A percentile compares a stretch with the other conserved stretches of the same genome.
phyloP scores from a whole-genome alignment of 2,797 vertebrate species.

The Dendrocincla tyrannina region DNA sequence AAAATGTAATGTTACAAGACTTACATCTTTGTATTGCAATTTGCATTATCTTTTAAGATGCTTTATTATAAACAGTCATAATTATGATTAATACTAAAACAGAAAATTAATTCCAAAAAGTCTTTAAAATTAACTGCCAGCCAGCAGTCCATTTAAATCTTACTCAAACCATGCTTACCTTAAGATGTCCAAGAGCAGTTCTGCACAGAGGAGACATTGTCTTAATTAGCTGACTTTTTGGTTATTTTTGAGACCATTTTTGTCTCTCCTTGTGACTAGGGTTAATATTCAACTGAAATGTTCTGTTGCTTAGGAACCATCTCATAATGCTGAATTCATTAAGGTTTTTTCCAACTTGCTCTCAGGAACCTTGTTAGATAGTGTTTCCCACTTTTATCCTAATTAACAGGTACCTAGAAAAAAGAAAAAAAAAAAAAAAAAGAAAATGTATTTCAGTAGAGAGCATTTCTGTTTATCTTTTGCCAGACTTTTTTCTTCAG shows the following conservation, averaged over 20 bases:
- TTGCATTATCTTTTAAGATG: background rate
- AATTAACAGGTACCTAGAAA: constrained; percentile 70
- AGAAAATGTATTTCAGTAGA: background rate
- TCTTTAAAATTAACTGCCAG: background rate
- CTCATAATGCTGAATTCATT: constrained; percentile 70
- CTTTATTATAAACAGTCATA: background rate
- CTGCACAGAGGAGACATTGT: background rate
- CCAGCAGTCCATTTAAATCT: background rate
- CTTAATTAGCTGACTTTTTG: constrained; percentile 27
- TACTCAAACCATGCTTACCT: background rate
- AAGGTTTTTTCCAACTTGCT: constrained; percentile 67
- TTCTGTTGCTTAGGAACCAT: constrained; percentile 77
- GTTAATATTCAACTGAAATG: constrained; percentile 65
- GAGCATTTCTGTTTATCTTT: constrained; percentile 22
- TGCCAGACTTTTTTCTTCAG: background rate
- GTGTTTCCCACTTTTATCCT: constrained; percentile 73
- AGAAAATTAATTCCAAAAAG: background rate
- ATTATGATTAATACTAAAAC: background rate
- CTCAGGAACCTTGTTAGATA: constrained; percentile 71
- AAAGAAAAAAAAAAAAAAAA: background rate
- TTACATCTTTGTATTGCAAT: background rate
- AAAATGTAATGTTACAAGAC: background rate
- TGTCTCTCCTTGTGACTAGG: constrained; percentile 46
- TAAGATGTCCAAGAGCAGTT: background rate
- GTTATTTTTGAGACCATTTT: constrained; percentile 23